phyloP scores from a whole-genome alignment of 2,888 invertebrate genomes.

The Platycheirus albimanus region DNA sequence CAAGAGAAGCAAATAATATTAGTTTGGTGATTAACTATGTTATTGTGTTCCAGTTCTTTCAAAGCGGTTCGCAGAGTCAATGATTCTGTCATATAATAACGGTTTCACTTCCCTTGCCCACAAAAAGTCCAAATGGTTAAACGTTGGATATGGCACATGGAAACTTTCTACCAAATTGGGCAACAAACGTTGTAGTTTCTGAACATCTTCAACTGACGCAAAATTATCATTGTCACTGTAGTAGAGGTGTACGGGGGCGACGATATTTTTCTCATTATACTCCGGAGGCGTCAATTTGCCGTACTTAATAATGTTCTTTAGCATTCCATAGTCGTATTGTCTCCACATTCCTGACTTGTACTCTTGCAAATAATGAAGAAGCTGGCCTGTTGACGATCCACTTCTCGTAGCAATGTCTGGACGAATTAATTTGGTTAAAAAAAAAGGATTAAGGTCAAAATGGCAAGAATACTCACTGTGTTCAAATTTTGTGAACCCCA shows the following conservation, averaged over 20 bases:
- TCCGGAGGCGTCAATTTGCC: slow-evolving; percentile 76
- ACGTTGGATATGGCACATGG: slow-evolving; percentile 36
- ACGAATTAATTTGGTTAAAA: slow-evolving; percentile 85
- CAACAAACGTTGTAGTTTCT: slow-evolving; percentile 75
- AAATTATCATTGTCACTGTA: slow-evolving; percentile 76
- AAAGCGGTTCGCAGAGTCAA: background rate
- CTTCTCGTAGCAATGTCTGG: too few species aligned
- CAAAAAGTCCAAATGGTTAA: slow-evolving; percentile 56
- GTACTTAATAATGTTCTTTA: slow-evolving; percentile 82
- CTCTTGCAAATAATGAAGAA: slow-evolving; percentile 89
- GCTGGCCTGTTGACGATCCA: slow-evolving; percentile 87
- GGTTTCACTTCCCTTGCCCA: slow-evolving; percentile 54
- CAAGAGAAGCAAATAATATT: too few species aligned
- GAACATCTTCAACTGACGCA: slow-evolving; percentile 76
- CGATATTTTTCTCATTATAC: slow-evolving; percentile 77
- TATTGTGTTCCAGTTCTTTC: background rate
- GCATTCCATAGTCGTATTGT: slow-evolving; percentile 84
- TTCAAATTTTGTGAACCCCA: slow-evolving; percentile 80
- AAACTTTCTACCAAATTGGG: slow-evolving; percentile 38
- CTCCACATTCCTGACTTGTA: slow-evolving; percentile 83
- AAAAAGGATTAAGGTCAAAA: background rate
- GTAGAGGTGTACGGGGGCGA: slow-evolving; percentile 77
- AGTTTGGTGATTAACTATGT: too few species aligned
- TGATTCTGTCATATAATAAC: background rate
- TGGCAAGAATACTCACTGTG: slow-evolving; percentile 76